phyloP scores from a whole-genome alignment of 2,888 invertebrate species.

The Athrips mouffetella region DNA sequence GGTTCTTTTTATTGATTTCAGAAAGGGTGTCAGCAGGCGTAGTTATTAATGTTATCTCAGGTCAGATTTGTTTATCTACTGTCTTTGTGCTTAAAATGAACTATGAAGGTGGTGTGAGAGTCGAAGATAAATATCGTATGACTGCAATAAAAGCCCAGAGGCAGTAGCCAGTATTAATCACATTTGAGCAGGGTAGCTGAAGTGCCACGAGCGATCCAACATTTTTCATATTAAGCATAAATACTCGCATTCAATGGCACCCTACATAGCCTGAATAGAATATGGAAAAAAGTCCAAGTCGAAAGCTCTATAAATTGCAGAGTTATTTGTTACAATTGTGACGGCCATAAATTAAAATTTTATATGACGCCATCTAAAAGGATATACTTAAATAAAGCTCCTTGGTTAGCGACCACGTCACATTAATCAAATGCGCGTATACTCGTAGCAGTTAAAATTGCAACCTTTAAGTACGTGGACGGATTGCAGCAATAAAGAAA shows the following conservation, averaged over 20 bases:
- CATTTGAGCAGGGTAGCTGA: neutral
- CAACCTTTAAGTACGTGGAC: neutral
- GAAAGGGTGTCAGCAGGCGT: too few relatives aligned
- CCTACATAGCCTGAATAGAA: neutral
- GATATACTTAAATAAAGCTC: constrained; percentile 10
- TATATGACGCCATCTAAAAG: constrained; percentile 8
- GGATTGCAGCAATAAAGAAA: constrained; percentile 6
- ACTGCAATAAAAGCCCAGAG: neutral
- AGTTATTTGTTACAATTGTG: constrained; percentile 9
- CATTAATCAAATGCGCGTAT: constrained; percentile 11
- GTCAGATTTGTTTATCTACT: too few relatives aligned
- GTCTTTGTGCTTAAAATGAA: too few relatives aligned
- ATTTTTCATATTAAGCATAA: constrained; percentile 13
- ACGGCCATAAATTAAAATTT: constrained; percentile 11
- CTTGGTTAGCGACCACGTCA: constrained; percentile 8
- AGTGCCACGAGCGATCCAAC: neutral
- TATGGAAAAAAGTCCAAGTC: constrained; percentile 2
- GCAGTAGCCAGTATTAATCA: neutral
- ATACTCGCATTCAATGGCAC: constrained; percentile 1
- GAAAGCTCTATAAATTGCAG: neutral
- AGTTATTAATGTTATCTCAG: too few relatives aligned
- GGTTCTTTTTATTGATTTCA: too few relatives aligned
- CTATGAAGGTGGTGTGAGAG: too few relatives aligned
- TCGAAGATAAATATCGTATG: too few relatives aligned
- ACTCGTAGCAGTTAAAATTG: constrained; percentile 8